Evolutionary conservation across 2,888 invertebrate species (phyloP).

Genomic region (Autographa pulchrina): DNA sequence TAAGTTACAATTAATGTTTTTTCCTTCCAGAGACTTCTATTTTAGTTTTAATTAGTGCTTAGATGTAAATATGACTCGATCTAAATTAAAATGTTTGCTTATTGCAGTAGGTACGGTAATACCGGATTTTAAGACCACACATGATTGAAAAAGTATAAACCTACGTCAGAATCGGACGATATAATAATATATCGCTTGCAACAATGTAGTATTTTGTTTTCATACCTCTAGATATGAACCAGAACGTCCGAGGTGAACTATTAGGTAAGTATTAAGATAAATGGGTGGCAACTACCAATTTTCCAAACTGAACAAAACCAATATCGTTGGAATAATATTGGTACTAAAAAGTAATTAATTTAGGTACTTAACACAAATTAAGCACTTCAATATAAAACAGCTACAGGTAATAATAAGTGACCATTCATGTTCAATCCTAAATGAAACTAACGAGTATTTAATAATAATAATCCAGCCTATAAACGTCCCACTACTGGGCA

Average conservation of each 20-base stretch:
- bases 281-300: background rate
- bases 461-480: too few relatives aligned
- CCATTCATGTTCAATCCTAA: background rate
- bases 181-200: background rate
- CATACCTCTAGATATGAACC: background rate
- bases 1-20: too few relatives aligned
- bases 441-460: background rate
- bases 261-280: background rate
- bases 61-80: too few relatives aligned
- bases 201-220: conserved; percentile 7
- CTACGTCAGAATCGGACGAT: background rate
- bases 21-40: too few relatives aligned
- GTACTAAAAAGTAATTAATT: too few relatives aligned
- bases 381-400: background rate
- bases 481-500: too few relatives aligned
- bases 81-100: too few relatives aligned
- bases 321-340: background rate
- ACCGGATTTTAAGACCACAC: background rate
- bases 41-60: too few relatives aligned
- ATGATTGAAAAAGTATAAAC: background rate
- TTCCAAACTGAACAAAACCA: background rate
- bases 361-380: background rate
- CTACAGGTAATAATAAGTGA: background rate
- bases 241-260: conserved; percentile 2
- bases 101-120: background rate